phyloP scores from a whole-genome alignment of 2,113 vertebrate genomes.

The Nothocercus nigrocapillus region DNA sequence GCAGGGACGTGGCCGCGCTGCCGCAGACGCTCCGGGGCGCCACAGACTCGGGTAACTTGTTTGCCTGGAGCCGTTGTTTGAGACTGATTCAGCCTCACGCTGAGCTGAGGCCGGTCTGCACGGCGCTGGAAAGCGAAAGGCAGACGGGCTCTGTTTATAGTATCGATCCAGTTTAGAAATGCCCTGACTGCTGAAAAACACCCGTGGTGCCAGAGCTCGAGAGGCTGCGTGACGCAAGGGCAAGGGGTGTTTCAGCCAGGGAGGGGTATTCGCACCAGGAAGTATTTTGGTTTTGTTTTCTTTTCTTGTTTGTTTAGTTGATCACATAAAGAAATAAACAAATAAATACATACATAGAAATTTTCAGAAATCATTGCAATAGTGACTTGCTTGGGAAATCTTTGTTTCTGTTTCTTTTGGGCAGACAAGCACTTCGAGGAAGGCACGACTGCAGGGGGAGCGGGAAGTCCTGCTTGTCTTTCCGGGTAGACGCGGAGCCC shows the following conservation, averaged over 20 bases:
- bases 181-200: neutral
- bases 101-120: neutral
- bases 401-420: no score
- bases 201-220: neutral
- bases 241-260: neutral
- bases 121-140: neutral
- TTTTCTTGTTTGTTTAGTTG: neutral
- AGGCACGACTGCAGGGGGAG: neutral
- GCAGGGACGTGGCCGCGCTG: no score
- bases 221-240: accelerated
- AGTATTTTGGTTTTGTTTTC: neutral
- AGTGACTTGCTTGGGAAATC: neutral
- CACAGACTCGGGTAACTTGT: neutral
- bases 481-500: accelerated
- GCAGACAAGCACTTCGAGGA: neutral
- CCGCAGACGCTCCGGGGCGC: no score
- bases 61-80: accelerated
- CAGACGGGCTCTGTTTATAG: neutral
- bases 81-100: neutral
- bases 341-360: neutral
- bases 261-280: neutral
- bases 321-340: neutral
- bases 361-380: neutral
- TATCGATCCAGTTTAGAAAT: neutral
- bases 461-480: neutral